Conservation (phyloP, 2,113 vertebrate species). For the Aythya baeri region DNA sequence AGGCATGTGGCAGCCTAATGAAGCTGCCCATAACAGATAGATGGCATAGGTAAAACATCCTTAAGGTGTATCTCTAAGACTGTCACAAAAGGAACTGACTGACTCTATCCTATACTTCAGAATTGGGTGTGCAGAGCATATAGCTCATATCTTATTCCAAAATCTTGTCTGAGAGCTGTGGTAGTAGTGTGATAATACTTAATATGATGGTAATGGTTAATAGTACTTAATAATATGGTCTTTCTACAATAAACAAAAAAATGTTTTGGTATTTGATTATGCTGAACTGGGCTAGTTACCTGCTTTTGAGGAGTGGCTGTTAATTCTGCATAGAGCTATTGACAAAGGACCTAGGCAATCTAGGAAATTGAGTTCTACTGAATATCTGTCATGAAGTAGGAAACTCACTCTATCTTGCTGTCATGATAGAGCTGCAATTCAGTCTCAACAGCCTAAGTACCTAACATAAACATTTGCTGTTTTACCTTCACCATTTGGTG, state of each 20-base stretch:
- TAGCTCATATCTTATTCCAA: not conserved
- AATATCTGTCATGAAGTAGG: not conserved
- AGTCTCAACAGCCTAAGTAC: not conserved
- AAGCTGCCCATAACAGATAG: not conserved
- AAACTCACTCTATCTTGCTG: not conserved
- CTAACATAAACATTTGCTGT: not conserved
- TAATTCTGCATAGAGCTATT: not conserved
- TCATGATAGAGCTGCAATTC: not conserved
- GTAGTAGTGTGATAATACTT: not conserved
- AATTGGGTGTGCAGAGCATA: not conserved
- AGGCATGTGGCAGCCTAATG: not conserved
- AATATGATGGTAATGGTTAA: not conserved
- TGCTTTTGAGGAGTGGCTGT: not conserved
- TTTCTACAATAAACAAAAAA: not conserved
- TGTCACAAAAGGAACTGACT: not conserved
- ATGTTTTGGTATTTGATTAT: not conserved
- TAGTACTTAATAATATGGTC: too few relatives aligned
- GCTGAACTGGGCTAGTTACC: not conserved
- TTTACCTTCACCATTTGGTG: not conserved
- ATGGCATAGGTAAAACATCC: not conserved
- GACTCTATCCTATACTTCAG: not conserved
- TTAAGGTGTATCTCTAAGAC: not conserved
- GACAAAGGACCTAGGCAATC: not conserved
- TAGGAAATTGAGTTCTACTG: not conserved
- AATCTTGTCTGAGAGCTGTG: not conserved